Conservation (phyloP, 92 coral and sea anemone genomes). For the Bergia puertoricense region DNA sequence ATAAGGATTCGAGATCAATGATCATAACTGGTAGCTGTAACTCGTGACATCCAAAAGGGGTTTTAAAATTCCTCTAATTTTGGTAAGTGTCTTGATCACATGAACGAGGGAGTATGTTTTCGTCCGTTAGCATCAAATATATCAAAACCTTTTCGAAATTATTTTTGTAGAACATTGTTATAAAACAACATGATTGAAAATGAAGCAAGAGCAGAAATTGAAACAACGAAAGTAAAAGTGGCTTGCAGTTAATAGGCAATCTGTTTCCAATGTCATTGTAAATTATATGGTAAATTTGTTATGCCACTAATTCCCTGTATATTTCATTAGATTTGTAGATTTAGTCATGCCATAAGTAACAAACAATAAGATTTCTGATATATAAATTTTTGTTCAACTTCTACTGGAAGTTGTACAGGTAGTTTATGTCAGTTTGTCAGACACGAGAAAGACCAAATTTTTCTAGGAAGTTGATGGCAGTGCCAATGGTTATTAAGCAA, state of each 20-base stretch:
- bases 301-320: neutral
- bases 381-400: neutral
- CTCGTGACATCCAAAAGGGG: slow-evolving; percentile 26
- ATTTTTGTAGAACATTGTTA: neutral
- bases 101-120: neutral
- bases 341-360: neutral
- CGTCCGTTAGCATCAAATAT: neutral
- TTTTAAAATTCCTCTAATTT: neutral
- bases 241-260: neutral
- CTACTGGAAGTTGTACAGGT: neutral
- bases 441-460: neutral
- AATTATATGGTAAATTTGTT: neutral
- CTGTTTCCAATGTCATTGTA: neutral
- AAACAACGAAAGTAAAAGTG: too few species aligned
- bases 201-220: neutral
- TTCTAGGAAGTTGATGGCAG: neutral
- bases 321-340: neutral
- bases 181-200: neutral
- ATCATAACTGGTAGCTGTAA: slow-evolving; percentile 3
- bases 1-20: slow-evolving; percentile 29
- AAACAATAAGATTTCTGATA: neutral
- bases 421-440: neutral
- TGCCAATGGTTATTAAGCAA: too few species aligned
- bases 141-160: neutral
- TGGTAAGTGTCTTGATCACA: neutral